These are phyloP conservation scores for Helogale parvula DNA, from an alignment of 2,113 vertebrate species.

Conservation along the genomic window DNA sequence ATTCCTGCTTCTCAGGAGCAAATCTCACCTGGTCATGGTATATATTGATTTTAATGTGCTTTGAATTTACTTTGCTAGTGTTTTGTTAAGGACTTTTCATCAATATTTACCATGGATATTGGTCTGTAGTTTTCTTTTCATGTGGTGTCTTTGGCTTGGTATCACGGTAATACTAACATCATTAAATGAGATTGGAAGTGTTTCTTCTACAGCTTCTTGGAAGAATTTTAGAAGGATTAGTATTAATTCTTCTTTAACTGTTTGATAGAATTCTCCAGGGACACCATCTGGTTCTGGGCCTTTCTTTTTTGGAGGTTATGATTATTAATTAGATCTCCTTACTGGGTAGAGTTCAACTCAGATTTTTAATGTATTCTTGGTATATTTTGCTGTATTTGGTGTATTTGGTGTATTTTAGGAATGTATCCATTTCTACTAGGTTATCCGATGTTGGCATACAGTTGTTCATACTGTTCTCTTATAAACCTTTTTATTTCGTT, in stretches of 20 bases:
- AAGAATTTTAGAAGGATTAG: neutral
- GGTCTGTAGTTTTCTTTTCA: neutral
- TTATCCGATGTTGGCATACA: neutral
- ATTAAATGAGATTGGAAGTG: neutral
- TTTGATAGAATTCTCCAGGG: neutral
- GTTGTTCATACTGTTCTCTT: neutral
- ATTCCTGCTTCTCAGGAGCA: neutral
- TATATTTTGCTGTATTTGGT: neutral
- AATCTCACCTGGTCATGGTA: neutral
- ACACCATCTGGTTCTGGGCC: neutral
- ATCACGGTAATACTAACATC: neutral
- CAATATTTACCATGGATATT: neutral
- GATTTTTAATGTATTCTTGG: neutral
- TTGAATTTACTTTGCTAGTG: neutral
- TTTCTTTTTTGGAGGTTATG: neutral
- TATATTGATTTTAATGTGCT: neutral
- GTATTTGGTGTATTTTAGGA: neutral
- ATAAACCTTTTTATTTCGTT: neutral
- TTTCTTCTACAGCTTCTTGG: neutral
- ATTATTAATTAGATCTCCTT: neutral
- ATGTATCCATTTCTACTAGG: neutral
- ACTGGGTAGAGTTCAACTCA: neutral
- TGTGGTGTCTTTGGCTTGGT: neutral
- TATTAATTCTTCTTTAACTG: neutral
- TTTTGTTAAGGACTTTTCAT: neutral